Evolutionary conservation across 2,113 vertebrate genomes (phyloP), one percentile per base, ranked within the genome.

Genomic region (Cricetomys ansorgei): DNA sequence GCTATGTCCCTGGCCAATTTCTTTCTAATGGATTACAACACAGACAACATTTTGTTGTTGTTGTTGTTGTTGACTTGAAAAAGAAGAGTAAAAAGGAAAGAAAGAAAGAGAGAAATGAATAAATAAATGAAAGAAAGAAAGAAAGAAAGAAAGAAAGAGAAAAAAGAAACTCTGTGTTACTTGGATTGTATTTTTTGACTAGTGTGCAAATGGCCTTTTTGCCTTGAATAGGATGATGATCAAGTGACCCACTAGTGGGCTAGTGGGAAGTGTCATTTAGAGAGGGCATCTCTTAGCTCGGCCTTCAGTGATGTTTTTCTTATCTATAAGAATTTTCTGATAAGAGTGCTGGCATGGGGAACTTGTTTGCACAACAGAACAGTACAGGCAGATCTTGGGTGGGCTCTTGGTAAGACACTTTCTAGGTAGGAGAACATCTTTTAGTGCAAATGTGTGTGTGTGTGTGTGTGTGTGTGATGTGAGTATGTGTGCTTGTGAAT

Each of bases 131-230:
- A 27, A 7, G 19, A 48, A 23, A 19, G 3, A 31, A 29, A 16
- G 48, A 70, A 67, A 5, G 3, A 81, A 72, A 10, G 10, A 86
- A 76, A 13, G 19, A 70, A 65, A 92, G 62, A 79, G 88, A 57
- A 64, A 27, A 13, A 57, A 89, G 23, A 29, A 76, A 57, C 37
- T 55, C n/a, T 21, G 7, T 50, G 86, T 75, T 69, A 55, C 34
- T 88, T 48, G 10, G 15, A 5, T 27, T 80, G 50, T 77, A 37
- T 77, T 94, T 95, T 45, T 81, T 96, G 88, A 85, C n/a, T 72
- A 29, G 70, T 13, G 48, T 88, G 45, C 31, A 92, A 75, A 84
- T n/a, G 43, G 7, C 72, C 34, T 13, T 81, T 89, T 89, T 94
- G 64, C 43, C 73, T 95, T 83, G 11, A 19, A 43, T 64, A 62